Evolutionary conservation across 2,888 invertebrate species (phyloP).

Genomic region (Conchocele bisecta): DNA sequence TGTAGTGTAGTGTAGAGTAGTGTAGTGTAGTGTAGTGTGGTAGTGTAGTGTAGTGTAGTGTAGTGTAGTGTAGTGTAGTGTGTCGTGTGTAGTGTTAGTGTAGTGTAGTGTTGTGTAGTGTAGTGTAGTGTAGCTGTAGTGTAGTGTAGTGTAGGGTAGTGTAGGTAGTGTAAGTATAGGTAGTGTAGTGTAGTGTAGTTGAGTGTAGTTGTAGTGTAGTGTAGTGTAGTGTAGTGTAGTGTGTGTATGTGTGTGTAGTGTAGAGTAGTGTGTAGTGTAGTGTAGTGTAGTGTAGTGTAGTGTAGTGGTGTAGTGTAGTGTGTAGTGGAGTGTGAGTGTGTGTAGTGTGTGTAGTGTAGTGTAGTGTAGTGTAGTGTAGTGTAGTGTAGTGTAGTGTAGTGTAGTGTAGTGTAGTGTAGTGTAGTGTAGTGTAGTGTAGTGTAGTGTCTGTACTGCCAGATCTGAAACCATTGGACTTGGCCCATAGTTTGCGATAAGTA

Average conservation of each 20-base stretch:
- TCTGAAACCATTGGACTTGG: too few species aligned
- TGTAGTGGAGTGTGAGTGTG: too few species aligned
- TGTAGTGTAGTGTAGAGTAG: conserved; percentile 1
- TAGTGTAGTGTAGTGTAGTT: neutral
- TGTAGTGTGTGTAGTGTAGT: neutral
- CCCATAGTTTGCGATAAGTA: too few species aligned
- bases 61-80: conserved; percentile 15
- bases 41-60: conserved; percentile 17
- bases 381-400: neutral
- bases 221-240: neutral
- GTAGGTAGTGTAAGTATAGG: too few species aligned
- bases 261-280: neutral
- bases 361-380: neutral
- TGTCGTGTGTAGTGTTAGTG: neutral
- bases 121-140: neutral
- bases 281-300: neutral
- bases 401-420: neutral
- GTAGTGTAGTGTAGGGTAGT: conserved; percentile 7
- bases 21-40: conserved; percentile 21
- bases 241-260: neutral
- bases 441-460: too few species aligned
- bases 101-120: neutral
- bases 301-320: neutral
- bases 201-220: neutral
- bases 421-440: neutral